A percentile compares a stretch with the other conserved stretches of the same genome.
phyloP scores from a whole-genome alignment of 2,113 vertebrate genomes.

The Leptosomus discolor region DNA sequence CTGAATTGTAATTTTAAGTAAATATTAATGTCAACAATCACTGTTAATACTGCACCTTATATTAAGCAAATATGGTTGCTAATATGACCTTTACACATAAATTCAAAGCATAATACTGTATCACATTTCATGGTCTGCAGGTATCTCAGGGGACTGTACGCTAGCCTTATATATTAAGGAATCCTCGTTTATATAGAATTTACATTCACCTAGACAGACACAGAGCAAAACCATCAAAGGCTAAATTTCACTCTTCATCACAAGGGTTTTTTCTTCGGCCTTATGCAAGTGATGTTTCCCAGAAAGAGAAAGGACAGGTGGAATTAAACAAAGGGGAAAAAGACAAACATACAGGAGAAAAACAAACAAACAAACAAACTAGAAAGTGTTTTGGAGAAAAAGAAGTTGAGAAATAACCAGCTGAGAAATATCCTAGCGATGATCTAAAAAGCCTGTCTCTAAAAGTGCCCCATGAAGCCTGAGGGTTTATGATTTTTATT shows the following conservation, averaged over 20 bases:
- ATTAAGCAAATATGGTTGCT: conserved; percentile 45
- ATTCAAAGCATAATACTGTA: neutral
- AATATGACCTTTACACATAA: conserved; percentile 41
- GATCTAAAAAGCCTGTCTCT: neutral
- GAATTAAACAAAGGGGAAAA: neutral
- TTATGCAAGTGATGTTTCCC: neutral
- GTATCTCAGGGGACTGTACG: neutral
- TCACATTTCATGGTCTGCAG: neutral
- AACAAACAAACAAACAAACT: neutral
- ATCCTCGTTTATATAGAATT: neutral
- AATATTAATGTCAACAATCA: conserved; percentile 5
- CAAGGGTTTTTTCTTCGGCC: neutral
- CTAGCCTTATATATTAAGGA: neutral
- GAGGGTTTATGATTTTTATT: neutral
- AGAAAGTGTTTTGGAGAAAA: neutral
- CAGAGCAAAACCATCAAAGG: neutral
- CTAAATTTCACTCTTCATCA: neutral
- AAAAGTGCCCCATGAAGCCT: neutral
- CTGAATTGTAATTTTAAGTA: conserved; percentile 3
- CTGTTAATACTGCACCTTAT: neutral
- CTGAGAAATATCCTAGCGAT: neutral
- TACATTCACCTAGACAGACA: neutral
- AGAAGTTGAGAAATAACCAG: neutral
- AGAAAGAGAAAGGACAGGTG: neutral
- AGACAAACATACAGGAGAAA: neutral